Evolutionary conservation across 2,797 vertebrate genomes (phyloP).

Genomic region (Characodon lateralis): DNA sequence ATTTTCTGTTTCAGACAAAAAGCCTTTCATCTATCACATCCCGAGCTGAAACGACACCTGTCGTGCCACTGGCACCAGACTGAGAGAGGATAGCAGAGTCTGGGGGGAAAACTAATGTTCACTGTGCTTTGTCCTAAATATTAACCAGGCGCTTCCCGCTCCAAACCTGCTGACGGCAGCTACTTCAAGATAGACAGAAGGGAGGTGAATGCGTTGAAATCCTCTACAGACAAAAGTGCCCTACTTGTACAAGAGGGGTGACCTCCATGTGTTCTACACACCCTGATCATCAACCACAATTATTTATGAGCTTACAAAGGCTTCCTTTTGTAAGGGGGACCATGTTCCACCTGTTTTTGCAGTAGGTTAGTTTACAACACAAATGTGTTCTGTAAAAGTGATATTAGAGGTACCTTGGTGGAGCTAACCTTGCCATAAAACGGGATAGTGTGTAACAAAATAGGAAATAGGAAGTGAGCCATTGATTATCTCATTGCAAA

Average conservation of each 20-base stretch:
- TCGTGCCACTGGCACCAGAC: slow-evolving; percentile 58
- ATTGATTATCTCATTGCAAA: slow-evolving; percentile 7
- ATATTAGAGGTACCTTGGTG: slow-evolving; percentile 20
- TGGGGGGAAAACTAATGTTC: slow-evolving; percentile 66
- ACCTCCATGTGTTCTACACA: slow-evolving; percentile 74
- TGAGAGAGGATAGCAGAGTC: slow-evolving; percentile 58
- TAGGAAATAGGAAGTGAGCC: slow-evolving; percentile 21
- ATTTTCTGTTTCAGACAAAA: slow-evolving; percentile 62
- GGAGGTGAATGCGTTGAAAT: slow-evolving; percentile 65
- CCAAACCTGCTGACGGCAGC: slow-evolving; percentile 73
- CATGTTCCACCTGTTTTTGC: slow-evolving; percentile 68
- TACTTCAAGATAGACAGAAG: slow-evolving; percentile 55
- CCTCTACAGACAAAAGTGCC: slow-evolving; percentile 69
- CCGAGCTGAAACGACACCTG: slow-evolving; percentile 76
- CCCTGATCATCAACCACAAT: slow-evolving; percentile 66
- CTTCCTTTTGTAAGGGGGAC: slow-evolving; percentile 62
- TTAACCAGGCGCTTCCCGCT: slow-evolving; percentile 61
- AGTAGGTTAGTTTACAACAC: slow-evolving; percentile 42
- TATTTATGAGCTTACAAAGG: slow-evolving; percentile 78
- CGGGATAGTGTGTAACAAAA: slow-evolving; percentile 40
- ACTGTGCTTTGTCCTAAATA: slow-evolving; percentile 66
- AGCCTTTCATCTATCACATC: slow-evolving; percentile 77
- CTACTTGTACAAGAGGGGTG: slow-evolving; percentile 74
- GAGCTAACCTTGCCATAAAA: slow-evolving; percentile 35
- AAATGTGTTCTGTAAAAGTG: slow-evolving; percentile 47